Percentiles rank a stretch among this genome's conserved stretches.
phyloP scores from a whole-genome alignment of 2,113 vertebrate species.

The Tichodroma muraria region DNA sequence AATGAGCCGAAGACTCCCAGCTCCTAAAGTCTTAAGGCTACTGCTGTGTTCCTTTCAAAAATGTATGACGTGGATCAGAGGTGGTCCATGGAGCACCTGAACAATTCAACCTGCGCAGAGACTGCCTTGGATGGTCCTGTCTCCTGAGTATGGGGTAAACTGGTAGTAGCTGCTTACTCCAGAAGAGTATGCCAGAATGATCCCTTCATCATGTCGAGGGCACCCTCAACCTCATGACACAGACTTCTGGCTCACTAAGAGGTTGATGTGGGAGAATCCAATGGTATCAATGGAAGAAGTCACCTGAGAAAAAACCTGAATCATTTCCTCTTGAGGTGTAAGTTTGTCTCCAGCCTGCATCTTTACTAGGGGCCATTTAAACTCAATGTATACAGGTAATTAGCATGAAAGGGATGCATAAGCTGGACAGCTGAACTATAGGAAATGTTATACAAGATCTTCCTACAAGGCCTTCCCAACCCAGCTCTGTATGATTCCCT shows the following conservation, averaged over 20 bases:
- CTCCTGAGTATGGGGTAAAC: not conserved
- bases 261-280: not conserved
- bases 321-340: not conserved
- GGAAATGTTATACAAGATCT: not conserved
- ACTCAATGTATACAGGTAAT: not conserved
- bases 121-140: not conserved
- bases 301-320: not conserved
- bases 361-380: not conserved
- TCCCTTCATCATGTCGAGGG: not conserved
- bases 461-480: not conserved
- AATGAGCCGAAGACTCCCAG: not conserved
- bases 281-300: not conserved
- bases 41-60: not conserved
- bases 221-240: not conserved
- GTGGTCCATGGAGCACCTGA: not conserved
- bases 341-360: not conserved
- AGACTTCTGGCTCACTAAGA: not conserved
- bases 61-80: not conserved
- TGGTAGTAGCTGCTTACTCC: not conserved
- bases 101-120: not conserved
- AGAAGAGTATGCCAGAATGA: not conserved
- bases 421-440: not conserved
- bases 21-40: not conserved
- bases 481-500: not conserved
- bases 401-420: not conserved